Evolutionary conservation across 2,888 invertebrate genomes (phyloP), one percentile per base, ranked within the genome.

Genomic region (Cylloceria caligata): DNA sequence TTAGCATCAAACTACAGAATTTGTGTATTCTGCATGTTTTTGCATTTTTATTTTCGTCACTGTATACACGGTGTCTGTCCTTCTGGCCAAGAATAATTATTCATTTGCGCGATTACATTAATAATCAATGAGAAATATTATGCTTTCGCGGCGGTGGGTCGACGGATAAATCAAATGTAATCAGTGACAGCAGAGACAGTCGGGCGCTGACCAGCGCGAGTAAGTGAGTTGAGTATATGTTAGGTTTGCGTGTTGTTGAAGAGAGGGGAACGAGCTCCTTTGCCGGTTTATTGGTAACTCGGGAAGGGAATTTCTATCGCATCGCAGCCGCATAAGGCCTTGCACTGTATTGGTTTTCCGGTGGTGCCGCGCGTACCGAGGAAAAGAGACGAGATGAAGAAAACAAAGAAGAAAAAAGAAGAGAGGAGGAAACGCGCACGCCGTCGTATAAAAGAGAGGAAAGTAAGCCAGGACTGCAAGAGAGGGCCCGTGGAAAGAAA

Each of bases 51-150:
- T 5, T 47, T 19, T 47, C 19, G 11, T 24, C 16, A 42, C 7
- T 6, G 9, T 19, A 9, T 52, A 24, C 24, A 16, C 55, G 30
- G 16, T 52, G 49, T 55, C 52, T 62, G 52, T 49, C 9, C 19
- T 62, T n/a, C 30, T 42, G 6, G 47, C 65, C 36, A 78, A 30
- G 75, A 67, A 82, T 79, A 75, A 82, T 82, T 79, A 82, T 82
- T 82, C 82, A 82, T 72, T 72, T 71, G 55, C 67, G 30, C 55
- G 65, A 21, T 39, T 3, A n/a, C 42, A 64, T 74, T 74, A 64
- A 74, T 69, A 74, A 75, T 74, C 62, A 62, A 65, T 55, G 60
- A 45, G 67, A n/a, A 49, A 27, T 45, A 24, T 65, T 55, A n/a
- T 27, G 45, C 36, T 34, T 57, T 55, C 69, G 47, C 52, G 36